A percentile compares a stretch with the other conserved stretches of the same genome.
Conservation (phyloP, 2,888 invertebrate genomes). For the Caenorhabditis virilis region DNA sequence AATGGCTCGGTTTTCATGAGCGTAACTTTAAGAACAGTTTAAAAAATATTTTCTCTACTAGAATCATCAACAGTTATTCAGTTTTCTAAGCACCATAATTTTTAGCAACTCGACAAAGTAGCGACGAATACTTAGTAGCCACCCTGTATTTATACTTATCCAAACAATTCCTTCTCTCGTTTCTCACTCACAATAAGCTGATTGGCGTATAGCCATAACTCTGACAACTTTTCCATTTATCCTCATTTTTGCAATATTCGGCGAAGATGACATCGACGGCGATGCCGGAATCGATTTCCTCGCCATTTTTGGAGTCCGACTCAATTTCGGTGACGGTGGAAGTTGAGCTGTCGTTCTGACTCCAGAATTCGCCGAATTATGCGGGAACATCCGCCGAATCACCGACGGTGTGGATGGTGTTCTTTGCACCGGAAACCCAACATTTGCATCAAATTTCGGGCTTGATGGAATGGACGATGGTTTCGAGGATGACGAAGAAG, state of each 20-base stretch:
- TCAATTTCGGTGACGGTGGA: constrained; percentile 37
- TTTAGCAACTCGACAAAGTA: too few species aligned
- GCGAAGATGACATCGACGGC: constrained; percentile 29
- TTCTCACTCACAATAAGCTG: constrained; percentile 50
- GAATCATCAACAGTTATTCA: too few species aligned
- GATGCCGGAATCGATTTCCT: constrained; percentile 20
- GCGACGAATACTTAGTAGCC: too few species aligned
- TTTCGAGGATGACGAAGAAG: too few species aligned
- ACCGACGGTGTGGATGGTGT: constrained; percentile 26
- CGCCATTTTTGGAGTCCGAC: constrained; percentile 28
- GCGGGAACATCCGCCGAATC: constrained; percentile 19
- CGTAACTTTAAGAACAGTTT: too few species aligned
- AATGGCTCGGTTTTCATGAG: too few species aligned
- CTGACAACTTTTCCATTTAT: constrained; percentile 32
- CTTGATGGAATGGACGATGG: constrained; percentile 2
- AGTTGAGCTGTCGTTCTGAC: constrained; percentile 5
- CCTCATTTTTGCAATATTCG: constrained; percentile 22
- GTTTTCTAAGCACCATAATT: too few species aligned
- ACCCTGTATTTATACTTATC: too few species aligned
- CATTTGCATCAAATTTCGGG: constrained; percentile 34
- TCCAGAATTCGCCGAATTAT: constrained; percentile 6
- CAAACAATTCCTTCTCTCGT: background rate
- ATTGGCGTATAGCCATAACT: constrained; percentile 49
- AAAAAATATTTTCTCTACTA: too few species aligned
- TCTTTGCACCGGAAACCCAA: constrained; percentile 16